Evolutionary conservation across 53 echinoderm and acorn worm genomes (phyloP).

Genomic region (Stichopus horrens): DNA sequence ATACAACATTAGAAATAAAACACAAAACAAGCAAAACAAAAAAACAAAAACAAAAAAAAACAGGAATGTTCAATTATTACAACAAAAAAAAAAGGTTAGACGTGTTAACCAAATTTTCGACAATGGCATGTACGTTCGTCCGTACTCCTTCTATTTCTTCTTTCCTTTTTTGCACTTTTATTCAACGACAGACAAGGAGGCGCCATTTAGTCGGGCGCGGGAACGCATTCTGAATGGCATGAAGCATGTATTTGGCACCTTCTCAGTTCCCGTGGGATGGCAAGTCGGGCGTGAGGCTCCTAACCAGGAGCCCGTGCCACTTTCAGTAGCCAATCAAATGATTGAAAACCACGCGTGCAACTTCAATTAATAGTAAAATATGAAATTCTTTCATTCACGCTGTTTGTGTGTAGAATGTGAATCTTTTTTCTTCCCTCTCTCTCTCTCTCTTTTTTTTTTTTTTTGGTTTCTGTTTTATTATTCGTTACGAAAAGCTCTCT

Average conservation of each 20-base stretch:
- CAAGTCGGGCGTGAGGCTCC: neutral
- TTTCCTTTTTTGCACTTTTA: neutral
- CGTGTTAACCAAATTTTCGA: neutral
- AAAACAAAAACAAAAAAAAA: no score
- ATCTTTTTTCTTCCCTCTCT: no score
- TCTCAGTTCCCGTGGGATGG: conserved; percentile 1
- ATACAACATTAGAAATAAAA: no score
- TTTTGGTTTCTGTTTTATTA: no score
- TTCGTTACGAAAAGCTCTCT: no score
- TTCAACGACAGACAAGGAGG: neutral
- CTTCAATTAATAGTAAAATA: neutral
- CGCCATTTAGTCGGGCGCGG: conserved; percentile 12
- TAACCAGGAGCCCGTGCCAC: neutral
- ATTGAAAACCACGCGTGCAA: conserved; percentile 4
- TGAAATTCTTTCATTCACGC: neutral
- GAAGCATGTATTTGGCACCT: conserved; percentile 11
- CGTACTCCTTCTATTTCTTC: neutral
- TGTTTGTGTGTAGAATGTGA: neutral
- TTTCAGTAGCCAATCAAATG: conserved; percentile 6
- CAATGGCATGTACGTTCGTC: neutral
- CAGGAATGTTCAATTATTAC: no score
- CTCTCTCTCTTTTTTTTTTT: no score
- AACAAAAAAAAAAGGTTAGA: no score
- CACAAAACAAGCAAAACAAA: no score
- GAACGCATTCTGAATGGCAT: neutral